Conservation (phyloP, 2,797 vertebrate genomes). For the Sebastes trivittatus region DNA sequence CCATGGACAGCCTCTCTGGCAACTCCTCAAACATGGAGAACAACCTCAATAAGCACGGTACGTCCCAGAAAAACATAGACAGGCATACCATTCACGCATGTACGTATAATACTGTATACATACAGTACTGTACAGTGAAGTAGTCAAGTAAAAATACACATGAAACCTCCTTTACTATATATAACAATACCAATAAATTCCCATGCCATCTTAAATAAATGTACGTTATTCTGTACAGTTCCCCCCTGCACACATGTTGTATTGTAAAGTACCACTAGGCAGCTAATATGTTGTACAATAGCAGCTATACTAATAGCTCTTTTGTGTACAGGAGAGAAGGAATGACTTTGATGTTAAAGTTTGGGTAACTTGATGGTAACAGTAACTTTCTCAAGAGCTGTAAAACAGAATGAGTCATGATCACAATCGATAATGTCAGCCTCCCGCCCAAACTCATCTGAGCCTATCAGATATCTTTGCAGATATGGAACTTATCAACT, state of each 20-base stretch:
- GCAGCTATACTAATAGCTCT: neutral
- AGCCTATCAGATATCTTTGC: neutral
- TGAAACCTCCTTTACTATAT: neutral
- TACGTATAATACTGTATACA: neutral
- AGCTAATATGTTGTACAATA: neutral
- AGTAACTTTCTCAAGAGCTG: neutral
- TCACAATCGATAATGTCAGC: neutral
- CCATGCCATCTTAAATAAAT: neutral
- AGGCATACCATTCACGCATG: neutral
- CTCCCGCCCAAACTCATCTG: neutral
- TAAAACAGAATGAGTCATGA: neutral
- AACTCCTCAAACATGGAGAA: slow-evolving; percentile 93
- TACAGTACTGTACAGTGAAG: neutral
- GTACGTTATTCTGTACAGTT: neutral
- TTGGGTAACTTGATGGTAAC: neutral
- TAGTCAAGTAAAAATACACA: neutral
- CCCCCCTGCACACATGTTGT: neutral
- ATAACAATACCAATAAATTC: neutral
- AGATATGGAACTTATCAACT: neutral
- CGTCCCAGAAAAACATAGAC: neutral
- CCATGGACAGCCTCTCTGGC: slow-evolving; percentile 92
- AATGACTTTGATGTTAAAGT: neutral
- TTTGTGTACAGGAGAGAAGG: neutral
- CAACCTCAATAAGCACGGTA: slow-evolving; percentile 96
- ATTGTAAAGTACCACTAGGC: neutral